Conservation (phyloP, 2,888 invertebrate species). For the Pterobdella sp. region DNA sequence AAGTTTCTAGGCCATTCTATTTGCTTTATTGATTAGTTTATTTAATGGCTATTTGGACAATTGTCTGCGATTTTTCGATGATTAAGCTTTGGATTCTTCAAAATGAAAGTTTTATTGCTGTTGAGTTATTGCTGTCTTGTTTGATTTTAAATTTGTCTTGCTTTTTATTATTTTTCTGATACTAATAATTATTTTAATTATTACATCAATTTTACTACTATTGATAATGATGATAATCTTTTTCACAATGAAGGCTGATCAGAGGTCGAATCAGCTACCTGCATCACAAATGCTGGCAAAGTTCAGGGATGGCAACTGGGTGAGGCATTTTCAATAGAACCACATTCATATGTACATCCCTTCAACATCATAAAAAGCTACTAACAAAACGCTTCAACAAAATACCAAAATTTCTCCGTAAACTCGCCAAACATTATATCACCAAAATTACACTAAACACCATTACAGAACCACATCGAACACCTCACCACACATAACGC, state of each 20-base stretch:
- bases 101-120: background rate
- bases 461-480: background rate
- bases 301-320: conserved; percentile 27
- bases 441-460: no score
- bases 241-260: conserved; percentile 16
- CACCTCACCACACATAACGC: background rate
- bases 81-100: background rate
- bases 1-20: background rate
- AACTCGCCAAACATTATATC: no score
- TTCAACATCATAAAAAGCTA: no score
- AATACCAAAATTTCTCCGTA: no score
- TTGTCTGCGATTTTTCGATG: background rate
- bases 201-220: no score
- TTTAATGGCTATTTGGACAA: background rate
- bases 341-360: no score
- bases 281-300: conserved; percentile 30
- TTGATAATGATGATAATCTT: background rate
- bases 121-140: background rate
- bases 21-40: background rate
- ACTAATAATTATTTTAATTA: no score
- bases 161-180: no score
- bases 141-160: no score
- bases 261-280: conserved; percentile 21
- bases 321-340: background rate
- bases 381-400: no score